Evolutionary conservation across 2,113 vertebrate genomes (phyloP).

Genomic region (Lophotis ruficrista): DNA sequence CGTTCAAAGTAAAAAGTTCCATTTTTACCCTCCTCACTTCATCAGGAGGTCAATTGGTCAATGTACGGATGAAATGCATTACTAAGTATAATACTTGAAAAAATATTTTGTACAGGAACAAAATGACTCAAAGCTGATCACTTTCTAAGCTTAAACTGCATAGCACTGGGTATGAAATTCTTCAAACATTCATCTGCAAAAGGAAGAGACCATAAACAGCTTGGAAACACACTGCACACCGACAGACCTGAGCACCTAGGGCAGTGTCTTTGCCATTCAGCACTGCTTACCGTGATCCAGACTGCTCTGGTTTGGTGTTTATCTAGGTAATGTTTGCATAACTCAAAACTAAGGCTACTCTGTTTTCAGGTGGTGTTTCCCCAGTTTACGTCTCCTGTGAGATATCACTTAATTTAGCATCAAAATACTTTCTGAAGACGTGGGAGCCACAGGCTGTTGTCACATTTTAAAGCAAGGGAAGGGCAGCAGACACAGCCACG

Average conservation of each 20-base stretch:
- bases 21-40: not conserved
- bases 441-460: not conserved
- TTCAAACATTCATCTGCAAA: not conserved
- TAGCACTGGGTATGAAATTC: not conserved
- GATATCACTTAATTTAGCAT: not conserved
- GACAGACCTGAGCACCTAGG: fast-evolving
- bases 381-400: not conserved
- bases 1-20: not conserved
- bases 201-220: not conserved
- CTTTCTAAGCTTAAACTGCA: not conserved
- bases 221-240: not conserved
- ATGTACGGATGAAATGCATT: not conserved
- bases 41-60: not conserved
- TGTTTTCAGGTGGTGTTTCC: not conserved
- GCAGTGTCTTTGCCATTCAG: not conserved
- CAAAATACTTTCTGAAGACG: not conserved
- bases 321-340: not conserved
- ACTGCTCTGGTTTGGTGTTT: not conserved
- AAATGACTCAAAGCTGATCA: not conserved
- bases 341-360: not conserved
- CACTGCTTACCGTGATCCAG: fast-evolving
- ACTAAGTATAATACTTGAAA: not conserved
- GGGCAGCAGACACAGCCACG: not conserved
- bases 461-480: not conserved
- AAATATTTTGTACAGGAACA: not conserved